Evolutionary conservation across 2,888 invertebrate species (phyloP), one percentile per base, ranked within the genome.

Genomic region (Chromoteleia sp.): DNA sequence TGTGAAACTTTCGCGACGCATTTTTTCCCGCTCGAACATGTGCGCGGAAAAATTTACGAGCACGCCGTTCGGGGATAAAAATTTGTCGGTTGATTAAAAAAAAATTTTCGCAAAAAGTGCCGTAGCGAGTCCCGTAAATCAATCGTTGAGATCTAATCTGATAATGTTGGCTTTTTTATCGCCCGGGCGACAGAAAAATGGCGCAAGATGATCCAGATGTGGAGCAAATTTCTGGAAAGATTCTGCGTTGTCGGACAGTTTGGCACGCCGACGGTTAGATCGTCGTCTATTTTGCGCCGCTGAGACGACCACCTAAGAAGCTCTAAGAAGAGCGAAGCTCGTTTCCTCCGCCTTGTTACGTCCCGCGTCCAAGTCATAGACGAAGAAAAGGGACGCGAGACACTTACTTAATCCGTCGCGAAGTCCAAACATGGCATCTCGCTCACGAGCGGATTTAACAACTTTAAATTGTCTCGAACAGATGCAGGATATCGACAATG

Each of bases 231-330:
- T 78, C 67, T 63, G 67, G 39, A 70, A 70, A 74, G 78, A 65
- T 68, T 58, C 19, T 43, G 50, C 68, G 74, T 70, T 63, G 77
- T 74, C 75, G 65, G 70, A 30, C 78, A 75, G 77, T 75, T 76
- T 67, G 65, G 76, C 78, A 59, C 45, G 70, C 70, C 56, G 63
- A 59, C 80, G 68, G 68, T 80, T 50, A 21, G 50, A 75, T 41
- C 59, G 56, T 82, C 59, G 81, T 82, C 82, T 82, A 82, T 82
- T 81, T 82, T 78, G 75, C 73, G 54, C 67, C 71, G 63, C 56
- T 48, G 54, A 54, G 74, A 70, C 77, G 78, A 82, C 82, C 82
- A 78, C 82, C 82, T 75, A 82, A 78, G 82, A 82, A 74, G 82
- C 82, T 81, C 73, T 68, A 63, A 74, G 70, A 82, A 78, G 50